Evolutionary conservation across 2,888 invertebrate genomes (phyloP), one percentile per base, ranked within the genome.

Genomic region (Amphipoea lucens): DNA sequence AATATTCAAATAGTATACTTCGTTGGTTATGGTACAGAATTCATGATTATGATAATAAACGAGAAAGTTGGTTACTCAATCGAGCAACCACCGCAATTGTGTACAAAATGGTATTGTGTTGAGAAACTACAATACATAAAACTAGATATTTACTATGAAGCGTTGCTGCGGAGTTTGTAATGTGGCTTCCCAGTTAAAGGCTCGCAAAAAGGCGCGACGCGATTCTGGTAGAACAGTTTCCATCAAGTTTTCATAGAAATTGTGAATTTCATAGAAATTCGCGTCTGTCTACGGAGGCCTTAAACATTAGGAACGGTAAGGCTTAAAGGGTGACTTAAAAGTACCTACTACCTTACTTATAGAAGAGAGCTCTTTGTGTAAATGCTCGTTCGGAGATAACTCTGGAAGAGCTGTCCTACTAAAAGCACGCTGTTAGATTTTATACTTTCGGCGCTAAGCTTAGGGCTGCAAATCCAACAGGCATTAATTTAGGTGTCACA

Each of bases 1-100:
- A n/a, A 36, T 20, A 62, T 29, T 29, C 23, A 63, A 72, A 79
- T 54, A n/a, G 54, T 1, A 51, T 14, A 23, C 12, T 54, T 68
- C n/a, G 62, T 63, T 63, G 81, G 82, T 72, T 86, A 82, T 73
- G 76, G 48, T 57, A 72, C 17, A 69, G 65, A 72, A 78, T 65
- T 69, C 57, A 66, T 70, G 65, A 82, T 81, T 82, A 77, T 76
- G 68, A 68, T 76, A 78, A 82, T 81, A 81, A 67, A 63, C 42
- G 76, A 71, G 85, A 86, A 88, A 86, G 86, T 86, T 67, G 29
- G 73, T 86, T 88, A 76, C 86, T 48, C 66, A 88, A 88, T 87
- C 76, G 69, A 67, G 63, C 60, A 17, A 60, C 45, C 68, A 87
- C 85, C 87, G 62, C 87, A 87, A 75, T 74, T 62, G 69, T 77